Base-by-base conservation (phyloP, 2,888 invertebrate genomes). In the Allophyes oxyacanthae region DNA sequence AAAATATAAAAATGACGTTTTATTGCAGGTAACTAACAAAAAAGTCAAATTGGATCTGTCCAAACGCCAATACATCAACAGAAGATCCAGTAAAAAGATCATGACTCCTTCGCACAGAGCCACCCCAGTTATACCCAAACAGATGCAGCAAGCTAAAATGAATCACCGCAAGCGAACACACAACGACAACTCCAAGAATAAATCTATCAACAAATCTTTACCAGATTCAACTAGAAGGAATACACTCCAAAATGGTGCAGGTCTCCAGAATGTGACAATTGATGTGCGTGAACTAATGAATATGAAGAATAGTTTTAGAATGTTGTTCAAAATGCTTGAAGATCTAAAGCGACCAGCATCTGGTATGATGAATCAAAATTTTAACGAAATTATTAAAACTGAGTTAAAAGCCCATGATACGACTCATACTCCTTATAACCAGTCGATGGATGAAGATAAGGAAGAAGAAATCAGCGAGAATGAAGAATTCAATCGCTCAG, bases 161-260 rank as follows among this genome's bases (percentile, higher is more conserved):
- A 20, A 20, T 20, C 20, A 20, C 20, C 20, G 20, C 20, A 20
- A 33, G 65, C 53, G 38, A 77, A 61, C 60, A 38, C 74, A 75
- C 44, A 77, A 76, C 26, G 74, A 62, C 13, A 60, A 58, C 15
- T 32, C 37, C 14, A 65, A 65, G 14, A 61, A 68, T 55, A 44
- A 28, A 25, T 56, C 64, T n/a, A 59, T 66, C 6, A 83, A 82
- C 36, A 85, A 84, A 73, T 82, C 79, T 6, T 45, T 80, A 65
- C 82, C 85, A 40, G 86, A 87, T 72, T 85, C 85, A 0, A 87
- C 84, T 13, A 83, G 74, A 66, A 82, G 71, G 72, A 75, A 79
- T 56, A 72, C 54, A 48, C 56, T 69, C 43, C 75, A 53, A 55
- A 64, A 52, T 6, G 67, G 58, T 48, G 43, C 53, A 6, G 48